These are phyloP conservation scores for Heliopora coerulea DNA, from an alignment of 92 coral and sea anemone species.

Conservation along the genomic window DNA sequence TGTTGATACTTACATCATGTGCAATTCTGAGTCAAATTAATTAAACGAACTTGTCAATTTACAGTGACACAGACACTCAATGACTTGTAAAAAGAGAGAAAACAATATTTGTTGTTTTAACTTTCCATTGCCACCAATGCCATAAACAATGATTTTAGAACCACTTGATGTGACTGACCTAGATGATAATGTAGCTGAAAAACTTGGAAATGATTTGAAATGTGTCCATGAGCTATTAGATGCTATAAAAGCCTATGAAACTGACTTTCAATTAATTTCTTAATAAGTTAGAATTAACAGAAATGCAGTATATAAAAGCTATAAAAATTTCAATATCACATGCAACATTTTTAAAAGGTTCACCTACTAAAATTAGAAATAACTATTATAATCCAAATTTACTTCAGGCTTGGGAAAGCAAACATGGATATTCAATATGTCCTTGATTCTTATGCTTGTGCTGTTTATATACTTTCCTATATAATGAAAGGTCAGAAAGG, in stretches of 20 bases:
- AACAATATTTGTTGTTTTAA: slow-evolving; percentile 24
- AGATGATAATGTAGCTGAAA: slow-evolving; percentile 8
- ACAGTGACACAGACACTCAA: slow-evolving; percentile 26
- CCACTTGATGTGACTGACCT: neutral
- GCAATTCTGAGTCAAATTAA: slow-evolving; percentile 7
- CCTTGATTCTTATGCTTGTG: slow-evolving; percentile 58
- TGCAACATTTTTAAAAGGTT: slow-evolving; percentile 51
- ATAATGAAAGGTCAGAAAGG: slow-evolving; percentile 71
- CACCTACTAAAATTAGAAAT: slow-evolving; percentile 58
- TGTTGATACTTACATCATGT: slow-evolving; percentile 16
- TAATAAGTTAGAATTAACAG: too few species aligned
- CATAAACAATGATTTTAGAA: slow-evolving; percentile 19
- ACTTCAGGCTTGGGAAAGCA: too few species aligned
- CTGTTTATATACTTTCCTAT: slow-evolving; percentile 54
- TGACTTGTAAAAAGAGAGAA: slow-evolving; percentile 28
- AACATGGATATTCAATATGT: too few species aligned
- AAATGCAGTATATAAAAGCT: too few species aligned
- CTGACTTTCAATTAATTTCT: too few species aligned
- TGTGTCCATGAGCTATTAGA: neutral
- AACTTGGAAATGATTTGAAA: neutral
- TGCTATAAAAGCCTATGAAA: neutral
- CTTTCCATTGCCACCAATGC: slow-evolving; percentile 42
- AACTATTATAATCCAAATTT: slow-evolving; percentile 52
- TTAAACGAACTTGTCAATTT: slow-evolving; percentile 8
- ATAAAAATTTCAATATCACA: slow-evolving; percentile 8